Evolutionary conservation across 2,113 vertebrate species (phyloP).

Genomic region (Sapajus apella): DNA sequence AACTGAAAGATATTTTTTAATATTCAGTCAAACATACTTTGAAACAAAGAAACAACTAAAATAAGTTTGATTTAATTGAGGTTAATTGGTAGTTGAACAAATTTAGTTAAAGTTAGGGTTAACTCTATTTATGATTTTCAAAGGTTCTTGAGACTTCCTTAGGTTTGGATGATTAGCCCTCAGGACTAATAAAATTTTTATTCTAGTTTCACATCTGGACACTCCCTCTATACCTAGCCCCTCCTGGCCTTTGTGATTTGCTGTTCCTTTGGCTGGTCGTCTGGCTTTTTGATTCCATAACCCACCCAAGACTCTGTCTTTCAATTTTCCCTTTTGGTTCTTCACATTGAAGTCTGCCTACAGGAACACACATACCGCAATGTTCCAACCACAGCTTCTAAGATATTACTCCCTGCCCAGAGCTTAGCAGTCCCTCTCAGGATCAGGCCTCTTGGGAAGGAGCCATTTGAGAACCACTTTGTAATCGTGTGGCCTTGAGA

Average conservation of each 20-base stretch:
- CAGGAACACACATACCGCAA: neutral
- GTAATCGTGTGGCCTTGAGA: neutral
- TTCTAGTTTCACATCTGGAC: neutral
- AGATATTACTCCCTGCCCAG: neutral
- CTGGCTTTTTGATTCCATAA: neutral
- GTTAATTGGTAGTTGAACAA: neutral
- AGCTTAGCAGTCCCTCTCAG: neutral
- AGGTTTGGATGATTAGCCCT: neutral
- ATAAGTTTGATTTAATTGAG: neutral
- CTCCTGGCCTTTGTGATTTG: neutral
- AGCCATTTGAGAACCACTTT: constrained; percentile 1
- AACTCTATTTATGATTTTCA: constrained; percentile 5
- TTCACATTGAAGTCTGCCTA: neutral
- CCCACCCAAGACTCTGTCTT: neutral
- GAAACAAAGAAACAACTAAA: neutral
- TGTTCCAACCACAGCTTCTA: neutral
- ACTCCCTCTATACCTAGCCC: neutral
- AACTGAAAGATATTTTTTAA: constrained; percentile 7
- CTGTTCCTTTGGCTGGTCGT: neutral
- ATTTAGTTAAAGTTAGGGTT: neutral
- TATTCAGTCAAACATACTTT: neutral
- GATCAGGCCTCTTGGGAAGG: neutral
- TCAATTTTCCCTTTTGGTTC: neutral
- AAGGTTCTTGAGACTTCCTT: neutral
- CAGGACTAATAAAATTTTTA: too few species aligned